Conservation (phyloP, 2,888 invertebrate genomes). For the Drosophila buzzatii region DNA sequence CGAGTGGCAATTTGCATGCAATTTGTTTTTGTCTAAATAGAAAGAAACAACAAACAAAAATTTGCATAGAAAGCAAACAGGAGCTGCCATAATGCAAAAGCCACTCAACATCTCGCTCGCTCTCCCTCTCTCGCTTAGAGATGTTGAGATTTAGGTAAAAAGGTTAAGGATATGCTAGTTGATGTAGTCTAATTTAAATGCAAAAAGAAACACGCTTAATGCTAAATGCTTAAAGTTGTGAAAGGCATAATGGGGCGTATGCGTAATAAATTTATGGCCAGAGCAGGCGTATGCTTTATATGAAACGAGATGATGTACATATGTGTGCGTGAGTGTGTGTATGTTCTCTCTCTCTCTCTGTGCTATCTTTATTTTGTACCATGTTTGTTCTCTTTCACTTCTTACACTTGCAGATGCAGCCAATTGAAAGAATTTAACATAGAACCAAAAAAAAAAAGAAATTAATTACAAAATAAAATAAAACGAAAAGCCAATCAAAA, state of each 20-base stretch:
- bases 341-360: slow-evolving; percentile 16
- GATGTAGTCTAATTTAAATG: slow-evolving; percentile 66
- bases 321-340: background rate
- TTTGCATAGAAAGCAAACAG: slow-evolving; percentile 60
- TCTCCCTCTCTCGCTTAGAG: background rate
- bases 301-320: background rate
- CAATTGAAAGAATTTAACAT: slow-evolving; percentile 51
- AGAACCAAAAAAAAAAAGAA: slow-evolving; percentile 23
- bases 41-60: slow-evolving; percentile 25
- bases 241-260: slow-evolving; percentile 49
- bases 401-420: slow-evolving; percentile 75
- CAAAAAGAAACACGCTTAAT: slow-evolving; percentile 47
- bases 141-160: slow-evolving; percentile 74
- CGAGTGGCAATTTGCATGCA: slow-evolving; percentile 79
- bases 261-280: slow-evolving; percentile 1
- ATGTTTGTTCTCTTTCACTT: slow-evolving; percentile 59
- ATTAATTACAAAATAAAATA: background rate
- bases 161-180: slow-evolving; percentile 77
- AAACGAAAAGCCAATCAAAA: slow-evolving; percentile 15
- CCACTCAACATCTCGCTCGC: slow-evolving; percentile 38
- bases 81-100: slow-evolving; percentile 67
- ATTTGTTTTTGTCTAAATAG: slow-evolving; percentile 69
- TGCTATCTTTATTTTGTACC: slow-evolving; percentile 52
- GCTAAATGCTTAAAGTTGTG: slow-evolving; percentile 26
- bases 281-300: slow-evolving; percentile 2